Conservation (phyloP, 2,113 vertebrate genomes). For the Rhabdornis inornatus region DNA sequence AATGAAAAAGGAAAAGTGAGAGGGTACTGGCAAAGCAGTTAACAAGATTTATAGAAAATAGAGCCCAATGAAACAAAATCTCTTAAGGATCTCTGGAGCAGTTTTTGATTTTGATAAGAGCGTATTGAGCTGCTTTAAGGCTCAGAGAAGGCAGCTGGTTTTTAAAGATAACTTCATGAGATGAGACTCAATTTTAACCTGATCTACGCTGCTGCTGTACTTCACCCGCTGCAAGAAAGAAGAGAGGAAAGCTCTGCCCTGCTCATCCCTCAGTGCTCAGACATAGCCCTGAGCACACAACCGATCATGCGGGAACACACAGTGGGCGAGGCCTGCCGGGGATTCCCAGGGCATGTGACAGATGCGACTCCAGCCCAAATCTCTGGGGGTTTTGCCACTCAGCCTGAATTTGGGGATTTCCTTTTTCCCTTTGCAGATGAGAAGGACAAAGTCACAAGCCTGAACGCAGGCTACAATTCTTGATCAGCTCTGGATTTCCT, state of each 20-base stretch:
- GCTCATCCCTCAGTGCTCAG: slow-evolving; percentile 51
- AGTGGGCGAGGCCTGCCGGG: not conserved
- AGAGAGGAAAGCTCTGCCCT: not conserved
- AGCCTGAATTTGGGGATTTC: not conserved
- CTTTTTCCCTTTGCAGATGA: not conserved
- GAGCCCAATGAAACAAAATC: not conserved
- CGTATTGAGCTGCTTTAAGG: not conserved
- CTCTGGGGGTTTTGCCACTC: not conserved
- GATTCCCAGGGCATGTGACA: not conserved
- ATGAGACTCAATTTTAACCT: not conserved
- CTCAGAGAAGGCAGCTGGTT: not conserved
- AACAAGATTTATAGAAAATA: not conserved
- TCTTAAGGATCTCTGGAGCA: not conserved
- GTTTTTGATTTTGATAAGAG: not conserved
- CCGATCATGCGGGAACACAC: not conserved
- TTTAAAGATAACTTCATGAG: not conserved
- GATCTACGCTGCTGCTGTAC: not conserved
- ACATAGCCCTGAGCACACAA: not conserved
- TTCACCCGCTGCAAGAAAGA: not conserved
- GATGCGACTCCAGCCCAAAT: not conserved
- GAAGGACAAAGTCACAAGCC: not conserved
- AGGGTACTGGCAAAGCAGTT: not conserved
- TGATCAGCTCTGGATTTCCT: not conserved
- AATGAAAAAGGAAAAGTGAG: not conserved
- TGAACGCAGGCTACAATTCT: not conserved